These are phyloP conservation scores for Chrysolina oricalcia DNA, from an alignment of 2,888 invertebrate species.

Conservation along the genomic window DNA sequence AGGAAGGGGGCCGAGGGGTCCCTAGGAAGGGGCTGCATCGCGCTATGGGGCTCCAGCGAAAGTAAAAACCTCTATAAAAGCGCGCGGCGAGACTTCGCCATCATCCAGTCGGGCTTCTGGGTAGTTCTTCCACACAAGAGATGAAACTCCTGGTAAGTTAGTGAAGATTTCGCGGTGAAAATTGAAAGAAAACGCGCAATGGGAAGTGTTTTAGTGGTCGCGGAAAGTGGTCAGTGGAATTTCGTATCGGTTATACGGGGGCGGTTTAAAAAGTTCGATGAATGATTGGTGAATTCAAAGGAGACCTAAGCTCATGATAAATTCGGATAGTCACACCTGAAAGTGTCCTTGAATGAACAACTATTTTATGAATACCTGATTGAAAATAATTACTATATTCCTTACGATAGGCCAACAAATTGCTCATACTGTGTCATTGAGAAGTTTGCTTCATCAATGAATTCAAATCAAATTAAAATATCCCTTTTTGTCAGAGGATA, in stretches of 20 bases:
- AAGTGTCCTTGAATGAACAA: too few relatives aligned
- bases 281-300: not conserved
- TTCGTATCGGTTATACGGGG: not conserved
- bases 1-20: constrained; percentile 62
- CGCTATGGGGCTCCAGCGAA: constrained; percentile 63
- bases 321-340: too few relatives aligned
- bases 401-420: too few relatives aligned
- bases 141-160: constrained; percentile 71
- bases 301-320: too few relatives aligned
- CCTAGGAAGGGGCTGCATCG: constrained; percentile 47
- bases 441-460: too few relatives aligned
- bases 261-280: not conserved
- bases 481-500: too few relatives aligned
- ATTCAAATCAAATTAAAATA: too few relatives aligned
- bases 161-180: constrained; percentile 15
- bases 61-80: constrained; percentile 67
- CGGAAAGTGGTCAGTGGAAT: not conserved
- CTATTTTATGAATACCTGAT: too few relatives aligned
- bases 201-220: not conserved
- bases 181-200: not conserved
- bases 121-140: constrained; percentile 41
- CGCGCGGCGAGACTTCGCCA: constrained; percentile 40
- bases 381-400: too few relatives aligned
- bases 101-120: constrained; percentile 64
- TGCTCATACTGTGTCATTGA: too few relatives aligned